Evolutionary conservation across 2,797 vertebrate species (phyloP), one percentile per base, ranked within the genome.

Genomic region (Pseudochirops corinnae): DNA sequence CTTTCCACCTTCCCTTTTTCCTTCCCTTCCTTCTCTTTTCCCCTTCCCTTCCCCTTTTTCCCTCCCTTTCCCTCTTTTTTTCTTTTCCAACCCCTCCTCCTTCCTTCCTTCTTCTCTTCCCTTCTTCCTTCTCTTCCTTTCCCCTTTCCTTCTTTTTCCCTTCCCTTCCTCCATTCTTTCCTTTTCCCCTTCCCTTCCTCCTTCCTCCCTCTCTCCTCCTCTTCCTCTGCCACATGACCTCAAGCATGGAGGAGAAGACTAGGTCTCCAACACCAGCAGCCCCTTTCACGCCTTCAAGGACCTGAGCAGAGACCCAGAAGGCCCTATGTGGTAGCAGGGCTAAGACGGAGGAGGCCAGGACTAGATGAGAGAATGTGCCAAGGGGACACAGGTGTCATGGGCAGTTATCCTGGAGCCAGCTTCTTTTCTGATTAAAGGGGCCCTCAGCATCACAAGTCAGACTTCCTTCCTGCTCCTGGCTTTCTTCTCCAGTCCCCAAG

Each of bases 1-100:
- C 46, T 46, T 46, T 46, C 46, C 46, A 1, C 57, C 57, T 58
- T 29, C 57, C 57, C 26, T 2, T 9, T 29, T 29, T 29, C 2
- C 57, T 29, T 58, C 57, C 7, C 11, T 62, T 33, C 12, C 13
- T 33, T 62, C 60, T 3, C 10, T 60, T 12, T 60, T 12, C 58
- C 2, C 31, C 26, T 26, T 28, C 31, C 58, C 11, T 28, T 11
- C 2, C 13, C 31, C 0, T 33, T 12, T 13, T 5, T 67, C 5
- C 4, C 1, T 4, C 13, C 13, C 7, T 29, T 58, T 28, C 29
- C 11, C 2, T 2, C 28, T 28, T 4, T 7, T 7, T 53, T 7
- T 53, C 9, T 24, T 24, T 26, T 31, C 2, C 58, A 0, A 29
- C 10, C 10, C 26, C 2, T 9, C 9, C 11, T 24, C 11, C 1